Percentiles rank a stretch among this genome's conserved stretches.
Conservation (phyloP, 2,113 vertebrate species). For the Arvicanthis niloticus region DNA sequence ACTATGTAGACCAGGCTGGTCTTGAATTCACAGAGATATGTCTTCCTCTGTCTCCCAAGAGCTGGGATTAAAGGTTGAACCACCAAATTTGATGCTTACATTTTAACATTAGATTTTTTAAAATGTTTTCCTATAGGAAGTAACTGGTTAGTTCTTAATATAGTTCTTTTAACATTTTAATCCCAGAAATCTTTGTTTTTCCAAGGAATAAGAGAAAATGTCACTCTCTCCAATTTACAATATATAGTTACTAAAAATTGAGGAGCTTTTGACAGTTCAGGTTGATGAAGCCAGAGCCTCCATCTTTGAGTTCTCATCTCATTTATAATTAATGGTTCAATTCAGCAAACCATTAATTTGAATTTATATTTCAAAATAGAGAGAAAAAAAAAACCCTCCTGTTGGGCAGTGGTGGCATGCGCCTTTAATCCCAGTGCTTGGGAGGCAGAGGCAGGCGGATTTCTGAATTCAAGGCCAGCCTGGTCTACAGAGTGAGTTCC, state of each 20-base stretch:
- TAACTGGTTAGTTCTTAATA: not conserved
- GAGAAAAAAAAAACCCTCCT: slow-evolving; percentile 25
- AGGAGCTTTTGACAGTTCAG: not conserved
- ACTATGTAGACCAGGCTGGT: not conserved
- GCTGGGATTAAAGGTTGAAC: not conserved
- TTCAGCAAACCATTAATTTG: slow-evolving; percentile 25
- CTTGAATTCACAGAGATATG: not conserved
- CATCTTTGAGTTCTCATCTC: slow-evolving; percentile 1
- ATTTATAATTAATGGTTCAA: not conserved
- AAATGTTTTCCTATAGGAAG: slow-evolving; percentile 55
- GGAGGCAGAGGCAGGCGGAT: too few relatives aligned
- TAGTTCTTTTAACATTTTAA: slow-evolving; percentile 41
- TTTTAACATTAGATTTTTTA: slow-evolving; percentile 47
- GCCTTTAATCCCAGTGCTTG: too few relatives aligned
- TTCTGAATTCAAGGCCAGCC: too few relatives aligned
- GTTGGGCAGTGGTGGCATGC: too few relatives aligned
- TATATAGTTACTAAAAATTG: slow-evolving; percentile 16
- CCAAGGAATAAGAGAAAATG: not conserved
- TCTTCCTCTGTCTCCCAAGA: not conserved
- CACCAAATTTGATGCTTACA: not conserved
- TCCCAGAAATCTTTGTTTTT: slow-evolving; percentile 48
- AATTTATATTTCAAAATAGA: slow-evolving; percentile 42
- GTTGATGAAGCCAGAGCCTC: not conserved
- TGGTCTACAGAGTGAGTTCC: too few relatives aligned
- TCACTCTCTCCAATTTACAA: not conserved